Conservation (phyloP, 2,888 invertebrate species). For the Lysandra bellargus region DNA sequence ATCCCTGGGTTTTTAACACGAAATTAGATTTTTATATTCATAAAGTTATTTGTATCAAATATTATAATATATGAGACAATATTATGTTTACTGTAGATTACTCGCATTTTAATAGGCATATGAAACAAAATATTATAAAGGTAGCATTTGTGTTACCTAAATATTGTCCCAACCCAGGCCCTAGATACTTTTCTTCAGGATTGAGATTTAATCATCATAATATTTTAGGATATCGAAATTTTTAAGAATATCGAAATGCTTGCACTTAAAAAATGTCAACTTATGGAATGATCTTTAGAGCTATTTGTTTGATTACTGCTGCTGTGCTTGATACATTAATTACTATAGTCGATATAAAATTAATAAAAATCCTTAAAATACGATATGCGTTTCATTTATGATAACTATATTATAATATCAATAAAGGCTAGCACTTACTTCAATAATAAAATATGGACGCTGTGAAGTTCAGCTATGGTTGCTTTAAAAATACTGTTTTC, state of each 20-base stretch:
- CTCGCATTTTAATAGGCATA: neutral
- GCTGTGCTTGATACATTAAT: no score
- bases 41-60: no score
- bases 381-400: neutral
- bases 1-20: no score
- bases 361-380: neutral
- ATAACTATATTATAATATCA: neutral
- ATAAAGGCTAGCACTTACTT: constrained; percentile 54
- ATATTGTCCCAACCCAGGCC: neutral
- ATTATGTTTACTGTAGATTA: neutral
- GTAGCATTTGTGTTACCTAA: neutral
- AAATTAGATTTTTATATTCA: no score
- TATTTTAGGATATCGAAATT: neutral
- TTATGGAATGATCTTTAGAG: neutral
- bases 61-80: no score
- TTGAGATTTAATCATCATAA: neutral
- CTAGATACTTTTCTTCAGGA: neutral
- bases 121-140: neutral
- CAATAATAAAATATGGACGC: constrained; percentile 53
- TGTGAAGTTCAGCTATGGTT: constrained; percentile 54
- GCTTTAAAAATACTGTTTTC: constrained; percentile 42
- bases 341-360: neutral
- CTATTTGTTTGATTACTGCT: neutral
- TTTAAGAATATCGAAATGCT: neutral
- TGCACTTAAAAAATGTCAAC: neutral